A percentile compares a stretch with the other conserved stretches of the same genome.
Conservation (phyloP, 2,888 invertebrate species). For the Agapostemon virescens region DNA sequence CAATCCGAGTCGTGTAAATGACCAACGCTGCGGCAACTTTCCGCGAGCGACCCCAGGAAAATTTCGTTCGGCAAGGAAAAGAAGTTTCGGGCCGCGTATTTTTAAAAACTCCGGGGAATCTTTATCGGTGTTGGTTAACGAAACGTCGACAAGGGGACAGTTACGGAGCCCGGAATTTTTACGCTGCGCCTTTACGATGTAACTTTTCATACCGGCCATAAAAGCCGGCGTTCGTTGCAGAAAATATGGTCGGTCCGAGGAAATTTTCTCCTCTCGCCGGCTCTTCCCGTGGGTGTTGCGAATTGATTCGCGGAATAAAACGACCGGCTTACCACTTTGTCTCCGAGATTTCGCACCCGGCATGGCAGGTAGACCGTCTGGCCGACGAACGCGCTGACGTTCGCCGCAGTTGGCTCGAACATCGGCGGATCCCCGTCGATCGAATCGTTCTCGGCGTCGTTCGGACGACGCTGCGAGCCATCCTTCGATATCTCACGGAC, state of each 20-base stretch:
- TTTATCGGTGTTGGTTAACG: conserved; percentile 39
- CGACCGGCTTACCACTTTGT: conserved; percentile 76
- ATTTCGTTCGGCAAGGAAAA: not conserved
- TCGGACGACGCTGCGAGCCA: conserved; percentile 49
- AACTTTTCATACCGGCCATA: conserved; percentile 54
- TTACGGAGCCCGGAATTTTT: conserved; percentile 34
- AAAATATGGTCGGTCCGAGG: conserved; percentile 25
- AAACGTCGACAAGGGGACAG: conserved; percentile 17
- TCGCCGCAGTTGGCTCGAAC: conserved; percentile 77
- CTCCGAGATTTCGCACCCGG: conserved; percentile 76
- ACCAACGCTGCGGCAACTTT: not conserved
- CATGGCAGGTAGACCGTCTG: conserved; percentile 79
- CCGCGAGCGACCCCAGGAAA: not conserved
- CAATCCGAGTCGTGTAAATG: not conserved
- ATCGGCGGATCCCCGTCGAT: conserved; percentile 71
- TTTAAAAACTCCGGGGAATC: conserved; percentile 16
- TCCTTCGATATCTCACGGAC: conserved; percentile 59
- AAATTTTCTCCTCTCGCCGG: not conserved
- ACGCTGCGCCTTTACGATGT: conserved; percentile 36
- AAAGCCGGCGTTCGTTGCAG: conserved; percentile 27
- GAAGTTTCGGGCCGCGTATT: conserved; percentile 5
- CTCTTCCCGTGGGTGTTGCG: not conserved
- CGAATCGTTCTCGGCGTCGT: conserved; percentile 62
- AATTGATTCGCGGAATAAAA: not conserved
- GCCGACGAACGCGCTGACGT: conserved; percentile 77